These are phyloP conservation scores for Cyaniris semiargus DNA, from an alignment of 2,888 invertebrate genomes.

Conservation along the genomic window DNA sequence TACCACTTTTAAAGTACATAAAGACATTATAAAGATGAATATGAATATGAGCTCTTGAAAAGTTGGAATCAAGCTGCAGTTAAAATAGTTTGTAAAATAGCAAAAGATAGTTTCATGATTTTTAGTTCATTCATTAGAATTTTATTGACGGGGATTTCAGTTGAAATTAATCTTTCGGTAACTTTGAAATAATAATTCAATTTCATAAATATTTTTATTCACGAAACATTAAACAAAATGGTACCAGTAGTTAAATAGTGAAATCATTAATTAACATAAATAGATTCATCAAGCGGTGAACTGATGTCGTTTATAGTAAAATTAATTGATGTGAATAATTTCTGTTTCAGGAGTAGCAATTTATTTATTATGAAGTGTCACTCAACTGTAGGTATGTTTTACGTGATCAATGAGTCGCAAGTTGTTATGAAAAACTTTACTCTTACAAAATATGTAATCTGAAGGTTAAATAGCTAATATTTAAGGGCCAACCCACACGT, in stretches of 20 bases:
- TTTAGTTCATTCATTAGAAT: too few relatives aligned
- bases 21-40: too few relatives aligned
- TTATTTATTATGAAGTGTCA: background rate
- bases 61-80: too few relatives aligned
- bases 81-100: too few relatives aligned
- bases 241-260: background rate
- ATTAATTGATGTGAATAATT: background rate
- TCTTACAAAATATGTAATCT: background rate
- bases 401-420: background rate
- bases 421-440: background rate
- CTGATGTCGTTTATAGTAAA: slow-evolving; percentile 22
- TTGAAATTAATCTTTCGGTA: too few relatives aligned
- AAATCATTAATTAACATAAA: slow-evolving; percentile 26
- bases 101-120: too few relatives aligned
- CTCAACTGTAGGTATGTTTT: background rate
- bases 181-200: background rate
- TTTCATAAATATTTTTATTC: background rate
- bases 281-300: slow-evolving; percentile 15
- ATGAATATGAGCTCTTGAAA: too few relatives aligned
- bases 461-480: too few relatives aligned
- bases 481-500: too few relatives aligned
- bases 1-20: too few relatives aligned
- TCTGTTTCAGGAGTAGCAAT: background rate
- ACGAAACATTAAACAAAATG: slow-evolving; percentile 9
- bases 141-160: too few relatives aligned